Evolutionary conservation across 2,113 vertebrate species (phyloP).

Genomic region (Charina bottae): DNA sequence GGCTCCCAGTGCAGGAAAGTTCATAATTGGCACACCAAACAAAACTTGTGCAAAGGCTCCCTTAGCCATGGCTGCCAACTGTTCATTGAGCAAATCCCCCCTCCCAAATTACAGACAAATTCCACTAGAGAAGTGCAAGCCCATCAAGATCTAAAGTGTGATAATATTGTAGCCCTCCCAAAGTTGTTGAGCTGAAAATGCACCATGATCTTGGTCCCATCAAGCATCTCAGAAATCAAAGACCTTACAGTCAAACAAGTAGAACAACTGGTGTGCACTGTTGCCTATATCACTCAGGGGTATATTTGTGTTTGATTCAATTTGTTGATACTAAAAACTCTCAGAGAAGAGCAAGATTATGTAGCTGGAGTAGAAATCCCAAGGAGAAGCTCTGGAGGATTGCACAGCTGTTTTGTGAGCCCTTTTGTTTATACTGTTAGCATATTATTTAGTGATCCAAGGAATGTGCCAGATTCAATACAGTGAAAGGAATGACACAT

Average conservation of each 20-base stretch:
- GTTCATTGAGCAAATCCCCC: not conserved
- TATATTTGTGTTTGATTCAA: not conserved
- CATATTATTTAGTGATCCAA: not conserved
- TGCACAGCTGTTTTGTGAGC: not conserved
- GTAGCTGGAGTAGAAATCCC: not conserved
- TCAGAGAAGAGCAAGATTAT: not conserved
- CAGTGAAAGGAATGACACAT: not conserved
- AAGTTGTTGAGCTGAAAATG: not conserved
- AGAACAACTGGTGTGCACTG: not conserved
- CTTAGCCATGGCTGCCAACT: not conserved
- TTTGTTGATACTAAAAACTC: not conserved
- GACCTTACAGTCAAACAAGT: not conserved
- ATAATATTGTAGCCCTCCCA: not conserved
- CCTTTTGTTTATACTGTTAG: constrained; percentile 19
- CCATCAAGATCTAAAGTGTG: not conserved
- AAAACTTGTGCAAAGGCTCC: not conserved
- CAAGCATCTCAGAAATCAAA: not conserved
- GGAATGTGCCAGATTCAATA: not conserved
- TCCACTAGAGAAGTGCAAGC: not conserved
- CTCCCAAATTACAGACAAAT: not conserved
- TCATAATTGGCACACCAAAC: not conserved
- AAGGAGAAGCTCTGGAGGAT: not conserved
- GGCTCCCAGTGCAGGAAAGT: not conserved
- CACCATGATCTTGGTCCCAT: not conserved
- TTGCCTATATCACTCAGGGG: not conserved